These are phyloP conservation scores for Oikopleura vanhoeffeni DNA, from an alignment of 23 tunicate species.

Conservation along the genomic window DNA sequence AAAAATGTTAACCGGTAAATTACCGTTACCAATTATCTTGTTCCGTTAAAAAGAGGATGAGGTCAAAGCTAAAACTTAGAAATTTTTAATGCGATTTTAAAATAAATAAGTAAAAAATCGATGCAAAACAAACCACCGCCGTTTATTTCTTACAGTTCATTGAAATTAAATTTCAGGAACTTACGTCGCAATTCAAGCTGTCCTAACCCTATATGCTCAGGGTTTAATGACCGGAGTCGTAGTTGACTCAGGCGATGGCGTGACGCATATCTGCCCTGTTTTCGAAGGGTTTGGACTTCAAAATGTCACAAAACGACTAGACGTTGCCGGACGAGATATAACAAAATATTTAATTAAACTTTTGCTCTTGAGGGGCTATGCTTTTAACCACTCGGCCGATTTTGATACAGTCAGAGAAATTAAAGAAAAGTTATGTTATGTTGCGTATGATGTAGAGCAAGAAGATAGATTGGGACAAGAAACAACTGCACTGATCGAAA, in stretches of 20 bases:
- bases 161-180: slow-evolving; percentile 30
- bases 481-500: slow-evolving; percentile 75
- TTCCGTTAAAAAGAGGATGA: no score
- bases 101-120: no score
- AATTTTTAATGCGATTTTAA: no score
- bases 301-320: slow-evolving; percentile 68
- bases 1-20: no score
- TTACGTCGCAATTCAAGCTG: slow-evolving; percentile 95
- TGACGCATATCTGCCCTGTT: slow-evolving; percentile 90
- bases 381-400: slow-evolving; percentile 93
- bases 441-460: slow-evolving; percentile 94
- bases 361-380: slow-evolving; percentile 69
- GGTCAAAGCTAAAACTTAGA: no score
- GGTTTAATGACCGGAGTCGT: slow-evolving; percentile 94
- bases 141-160: no score
- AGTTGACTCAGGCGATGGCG: slow-evolving; percentile 99
- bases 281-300: slow-evolving; percentile 91
- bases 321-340: slow-evolving; percentile 94
- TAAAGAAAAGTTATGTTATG: slow-evolving; percentile 91
- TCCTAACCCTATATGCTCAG: slow-evolving; percentile 93
- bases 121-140: no score
- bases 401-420: slow-evolving; percentile 96
- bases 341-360: slow-evolving; percentile 87
- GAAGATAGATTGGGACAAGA: slow-evolving; percentile 77
- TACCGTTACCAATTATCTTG: no score